phyloP scores from a whole-genome alignment of 2,797 vertebrate species.

The Enteromius radiatus region DNA sequence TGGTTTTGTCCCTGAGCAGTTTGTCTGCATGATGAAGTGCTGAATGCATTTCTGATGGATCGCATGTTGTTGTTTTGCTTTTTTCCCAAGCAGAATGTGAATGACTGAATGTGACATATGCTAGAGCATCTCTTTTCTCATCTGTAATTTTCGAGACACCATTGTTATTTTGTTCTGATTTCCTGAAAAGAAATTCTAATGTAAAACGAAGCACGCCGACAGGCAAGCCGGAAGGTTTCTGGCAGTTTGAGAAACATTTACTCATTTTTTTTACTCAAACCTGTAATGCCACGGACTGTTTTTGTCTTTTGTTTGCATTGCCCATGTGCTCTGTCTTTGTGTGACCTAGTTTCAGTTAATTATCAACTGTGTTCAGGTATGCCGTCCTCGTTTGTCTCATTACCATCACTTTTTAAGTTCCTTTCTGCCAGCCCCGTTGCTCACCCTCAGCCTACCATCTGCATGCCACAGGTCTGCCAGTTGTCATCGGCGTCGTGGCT shows the following conservation, averaged over 20 bases:
- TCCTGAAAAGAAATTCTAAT: constrained; percentile 30
- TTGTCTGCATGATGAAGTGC: constrained; percentile 54
- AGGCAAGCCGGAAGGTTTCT: not conserved
- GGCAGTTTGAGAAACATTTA: not conserved
- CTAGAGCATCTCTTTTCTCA: constrained; percentile 15
- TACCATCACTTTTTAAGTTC: too few relatives aligned
- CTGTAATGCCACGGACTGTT: too few relatives aligned
- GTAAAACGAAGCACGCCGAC: not conserved
- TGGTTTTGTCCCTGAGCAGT: constrained; percentile 57
- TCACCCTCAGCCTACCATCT: too few relatives aligned
- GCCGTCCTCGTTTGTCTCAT: too few relatives aligned
- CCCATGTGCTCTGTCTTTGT: too few relatives aligned
- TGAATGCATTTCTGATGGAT: constrained; percentile 58
- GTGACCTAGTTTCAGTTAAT: too few relatives aligned
- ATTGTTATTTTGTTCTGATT: constrained; percentile 15
- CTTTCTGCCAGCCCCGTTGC: too few relatives aligned
- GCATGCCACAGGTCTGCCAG: too few relatives aligned
- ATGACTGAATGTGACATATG: constrained; percentile 35
- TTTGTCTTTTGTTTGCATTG: too few relatives aligned
- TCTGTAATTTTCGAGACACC: constrained; percentile 25
- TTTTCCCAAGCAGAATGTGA: constrained; percentile 45
- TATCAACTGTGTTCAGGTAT: too few relatives aligned
- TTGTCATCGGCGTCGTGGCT: too few relatives aligned
- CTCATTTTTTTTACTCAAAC: constrained; percentile 12
- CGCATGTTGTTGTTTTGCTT: constrained; percentile 29